A percentile compares a stretch with the other conserved stretches of the same genome.
phyloP scores from a whole-genome alignment of 2,113 vertebrate species.

The Calyptomena viridis region DNA sequence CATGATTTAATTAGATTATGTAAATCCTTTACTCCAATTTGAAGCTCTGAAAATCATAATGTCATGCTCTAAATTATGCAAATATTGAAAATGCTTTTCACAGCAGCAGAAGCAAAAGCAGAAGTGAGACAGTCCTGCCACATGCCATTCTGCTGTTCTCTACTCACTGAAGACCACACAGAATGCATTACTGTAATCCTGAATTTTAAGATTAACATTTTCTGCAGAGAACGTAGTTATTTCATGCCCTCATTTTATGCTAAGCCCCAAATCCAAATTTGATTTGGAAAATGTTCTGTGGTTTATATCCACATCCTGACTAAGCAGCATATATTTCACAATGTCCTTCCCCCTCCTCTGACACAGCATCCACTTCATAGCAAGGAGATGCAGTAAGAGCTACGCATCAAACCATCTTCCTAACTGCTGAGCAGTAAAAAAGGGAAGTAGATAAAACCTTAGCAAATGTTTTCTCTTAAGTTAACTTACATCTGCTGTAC shows the following conservation, averaged over 20 bases:
- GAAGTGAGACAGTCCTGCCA: not conserved
- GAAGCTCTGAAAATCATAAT: conserved; percentile 47
- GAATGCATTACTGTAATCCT: not conserved
- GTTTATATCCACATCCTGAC: not conserved
- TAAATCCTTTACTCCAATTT: conserved; percentile 44
- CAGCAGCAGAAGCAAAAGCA: conserved; percentile 31
- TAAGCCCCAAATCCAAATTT: conserved; percentile 1
- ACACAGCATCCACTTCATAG: not conserved
- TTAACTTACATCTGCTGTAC: not conserved
- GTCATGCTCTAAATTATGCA: conserved; percentile 57
- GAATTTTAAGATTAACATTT: not conserved
- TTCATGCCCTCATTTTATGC: not conserved
- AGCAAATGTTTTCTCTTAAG: not conserved
- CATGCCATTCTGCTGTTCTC: not conserved
- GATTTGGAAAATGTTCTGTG: not conserved
- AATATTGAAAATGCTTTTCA: conserved; percentile 46
- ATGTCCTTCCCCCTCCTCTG: not conserved
- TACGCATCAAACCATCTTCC: not conserved
- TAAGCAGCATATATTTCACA: not conserved
- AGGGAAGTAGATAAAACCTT: not conserved
- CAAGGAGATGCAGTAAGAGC: not conserved
- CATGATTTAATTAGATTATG: conserved; percentile 63
- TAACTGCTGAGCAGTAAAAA: not conserved
- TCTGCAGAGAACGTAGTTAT: not conserved
- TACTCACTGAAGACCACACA: not conserved